These are phyloP conservation scores for Plagodis dolabraria DNA, from an alignment of 2,888 invertebrate species.

Conservation along the genomic window DNA sequence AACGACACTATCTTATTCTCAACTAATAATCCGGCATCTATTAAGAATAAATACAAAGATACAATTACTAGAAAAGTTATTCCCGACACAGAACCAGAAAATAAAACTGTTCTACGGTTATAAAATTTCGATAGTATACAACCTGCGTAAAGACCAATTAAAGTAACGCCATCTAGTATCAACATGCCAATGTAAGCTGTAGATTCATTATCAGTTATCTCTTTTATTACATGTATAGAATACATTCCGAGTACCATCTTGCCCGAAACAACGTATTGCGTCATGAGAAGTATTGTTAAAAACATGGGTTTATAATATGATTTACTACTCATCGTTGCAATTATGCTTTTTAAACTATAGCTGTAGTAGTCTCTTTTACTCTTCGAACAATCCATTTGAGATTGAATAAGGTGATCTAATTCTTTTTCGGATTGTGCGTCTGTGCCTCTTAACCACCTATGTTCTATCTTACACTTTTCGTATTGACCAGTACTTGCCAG, in stretches of 20 bases:
- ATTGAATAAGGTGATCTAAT: conserved; percentile 31
- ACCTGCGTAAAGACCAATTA: conserved; percentile 36
- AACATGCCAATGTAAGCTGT: conserved; percentile 45
- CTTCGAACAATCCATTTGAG: not conserved
- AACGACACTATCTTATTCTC: conserved; percentile 14
- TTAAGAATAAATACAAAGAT: conserved; percentile 19
- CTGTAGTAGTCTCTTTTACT: not conserved
- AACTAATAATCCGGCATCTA: conserved; percentile 5
- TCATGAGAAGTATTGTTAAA: conserved; percentile 23
- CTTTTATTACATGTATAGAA: conserved; percentile 42
- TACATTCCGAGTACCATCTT: conserved; percentile 40
- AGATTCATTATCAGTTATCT: conserved; percentile 34
- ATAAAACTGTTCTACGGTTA: conserved; percentile 24
- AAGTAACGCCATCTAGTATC: conserved; percentile 40
- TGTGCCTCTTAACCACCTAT: conserved; percentile 39
- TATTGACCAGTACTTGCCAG: conserved; percentile 41
- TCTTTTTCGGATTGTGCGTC: conserved; percentile 31
- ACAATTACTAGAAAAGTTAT: conserved; percentile 12
- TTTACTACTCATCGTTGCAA: conserved; percentile 1
- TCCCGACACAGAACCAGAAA: conserved; percentile 1
- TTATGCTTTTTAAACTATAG: not conserved
- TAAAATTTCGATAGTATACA: conserved; percentile 31
- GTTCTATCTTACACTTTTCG: conserved; percentile 36
- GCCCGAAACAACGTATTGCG: conserved; percentile 41
- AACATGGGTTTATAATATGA: conserved; percentile 39